phyloP scores from a whole-genome alignment of 2,113 vertebrate species.

The Scopus umbretta region DNA sequence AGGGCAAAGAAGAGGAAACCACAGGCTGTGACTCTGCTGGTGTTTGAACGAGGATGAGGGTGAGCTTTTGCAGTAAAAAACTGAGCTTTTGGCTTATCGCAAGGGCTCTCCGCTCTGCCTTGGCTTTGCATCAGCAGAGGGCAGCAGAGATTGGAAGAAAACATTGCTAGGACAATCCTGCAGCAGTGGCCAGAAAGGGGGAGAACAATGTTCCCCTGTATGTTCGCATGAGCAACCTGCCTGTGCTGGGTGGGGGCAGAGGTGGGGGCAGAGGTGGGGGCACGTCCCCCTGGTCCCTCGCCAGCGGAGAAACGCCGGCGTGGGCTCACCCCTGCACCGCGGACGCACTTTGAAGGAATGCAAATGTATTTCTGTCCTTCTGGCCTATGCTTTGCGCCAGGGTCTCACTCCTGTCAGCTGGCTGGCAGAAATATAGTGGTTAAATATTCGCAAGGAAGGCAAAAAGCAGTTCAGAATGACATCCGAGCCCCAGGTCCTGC shows the following conservation, averaged over 20 bases:
- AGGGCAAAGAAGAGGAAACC: background rate
- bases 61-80: background rate
- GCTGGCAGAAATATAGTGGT: accelerated
- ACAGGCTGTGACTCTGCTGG: background rate
- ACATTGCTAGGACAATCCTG: background rate
- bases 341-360: accelerated
- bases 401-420: background rate
- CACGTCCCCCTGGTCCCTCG: accelerated
- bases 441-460: background rate
- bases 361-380: background rate
- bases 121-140: constrained; percentile 62
- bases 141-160: constrained; percentile 57
- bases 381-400: background rate
- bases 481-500: background rate
- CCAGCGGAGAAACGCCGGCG: accelerated
- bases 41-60: background rate
- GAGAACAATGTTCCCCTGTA: accelerated
- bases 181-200: background rate
- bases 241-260: background rate
- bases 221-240: accelerated
- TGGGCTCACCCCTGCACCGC: accelerated
- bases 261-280: background rate
- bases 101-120: background rate
- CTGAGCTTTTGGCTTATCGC: accelerated
- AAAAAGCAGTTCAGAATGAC: background rate